Base-by-base conservation (phyloP, 2,113 vertebrate genomes). In the Carassius gibelio region DNA sequence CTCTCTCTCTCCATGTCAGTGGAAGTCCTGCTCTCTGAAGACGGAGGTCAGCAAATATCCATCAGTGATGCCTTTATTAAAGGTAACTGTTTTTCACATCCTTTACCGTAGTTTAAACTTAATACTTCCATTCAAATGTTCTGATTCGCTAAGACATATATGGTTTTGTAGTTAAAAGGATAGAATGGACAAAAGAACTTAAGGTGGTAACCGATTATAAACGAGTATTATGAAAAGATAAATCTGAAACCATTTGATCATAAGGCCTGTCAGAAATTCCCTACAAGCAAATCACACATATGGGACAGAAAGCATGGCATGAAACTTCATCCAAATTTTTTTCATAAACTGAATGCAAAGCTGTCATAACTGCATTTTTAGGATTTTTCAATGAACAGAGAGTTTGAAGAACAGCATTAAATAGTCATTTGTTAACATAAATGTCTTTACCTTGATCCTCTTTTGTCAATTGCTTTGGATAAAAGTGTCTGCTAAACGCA, bases 31-130 rank as follows among this genome's bases (percentile, higher is more conserved):
- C 92, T 97, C 88, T 96, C 97, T 66, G 97, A 99, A 93, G 96
- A 96, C 64, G 96, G 97, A 91, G 97, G 96, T 77, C 97, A 98
- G 81, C 97, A 97, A 90, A 96, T 98, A 76, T 96, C 96, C 85
- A 99, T 99, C 89, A 99, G 97, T 76, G 98, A 99, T 15, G 98
- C 98, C 86, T 99, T 99, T 90, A 99, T 99, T 91, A 98, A 98
- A 95, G 98, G 98, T 99, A 96, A 86, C 86, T 59, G 14, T 61
- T 82, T n/a, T 1, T 17, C 36, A 21, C 13, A 8, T 57, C 0
- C 8, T 45, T 78, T 10, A 9, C 19, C 21, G n/a, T 72, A 59
- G 30, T 42, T 50, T 42, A n/a, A 42, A 72, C 36, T 71, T 42
- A 42, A 42, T 72, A 72, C 36, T 72, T 45, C 4, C 4, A 21